Base-by-base conservation (phyloP, 2,797 vertebrate species). In the Jordanella pulchra region DNA sequence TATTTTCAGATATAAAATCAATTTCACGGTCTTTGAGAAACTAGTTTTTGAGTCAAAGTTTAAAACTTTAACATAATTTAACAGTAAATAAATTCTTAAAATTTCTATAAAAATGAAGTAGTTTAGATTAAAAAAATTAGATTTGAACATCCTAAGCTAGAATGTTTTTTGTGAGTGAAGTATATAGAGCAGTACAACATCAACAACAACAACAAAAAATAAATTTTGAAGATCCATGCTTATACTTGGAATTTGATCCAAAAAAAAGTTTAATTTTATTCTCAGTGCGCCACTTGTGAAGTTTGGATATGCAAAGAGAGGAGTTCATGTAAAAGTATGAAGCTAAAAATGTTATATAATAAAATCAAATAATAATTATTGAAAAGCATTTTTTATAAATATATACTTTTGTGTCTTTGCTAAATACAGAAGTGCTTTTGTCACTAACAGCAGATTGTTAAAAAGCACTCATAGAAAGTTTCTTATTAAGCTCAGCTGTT, bases 151-250 rank as follows among this genome's bases (percentile, higher is more conserved):
- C 30, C 53, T 82, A 7, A 35, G 58, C 4, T 13, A 14, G 42
- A 44, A 25, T 44, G 12, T 23, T 14, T 44, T 66, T 60, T 53
- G n/a, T 78, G 60, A 77, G 11, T 65, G 12, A 72, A 86, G 73
- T 50, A 68, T 45, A 75, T 3, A 55, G 17, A 66, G 47, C 4
- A 9, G 28, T 78, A 51, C 30, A 51, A 67, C 28, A 4, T 39
- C 35, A 39, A 39, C 35, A 39, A n/a, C n/a, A n/a, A n/a, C n/a
- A 67, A 76, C 70, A 85, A 79, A 66, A 85, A 84, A 81, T 78
- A 2, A 55, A 56, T 61, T 78, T 23, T 68, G 54, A 77, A 60
- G 81, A 73, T 67, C 28, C 75, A 87, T 88, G 23, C 6, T 48
- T 42, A 77, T 81, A 76, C 58, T 53, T 60, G 2, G 21, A 76